phyloP scores from a whole-genome alignment of 2,888 invertebrate genomes.

The Calliphora vomitoria region DNA sequence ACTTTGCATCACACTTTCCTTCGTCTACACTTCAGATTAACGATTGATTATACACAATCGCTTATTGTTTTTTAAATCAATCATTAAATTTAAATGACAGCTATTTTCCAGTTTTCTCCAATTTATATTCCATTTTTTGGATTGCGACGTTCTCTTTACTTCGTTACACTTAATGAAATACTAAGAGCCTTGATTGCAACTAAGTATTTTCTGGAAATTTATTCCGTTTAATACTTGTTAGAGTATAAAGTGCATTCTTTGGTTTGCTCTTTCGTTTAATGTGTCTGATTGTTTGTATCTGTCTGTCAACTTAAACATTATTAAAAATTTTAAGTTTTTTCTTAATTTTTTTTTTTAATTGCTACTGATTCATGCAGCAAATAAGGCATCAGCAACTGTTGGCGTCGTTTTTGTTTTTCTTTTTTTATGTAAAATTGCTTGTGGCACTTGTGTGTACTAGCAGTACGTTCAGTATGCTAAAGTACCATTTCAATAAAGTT shows the following conservation, averaged over 20 bases:
- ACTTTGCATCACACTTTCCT: too few species aligned
- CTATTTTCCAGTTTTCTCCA: too few species aligned
- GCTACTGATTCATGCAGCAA: slow-evolving; percentile 52
- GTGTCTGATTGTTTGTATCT: slow-evolving; percentile 6
- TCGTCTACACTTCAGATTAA: too few species aligned
- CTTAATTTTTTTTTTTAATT: slow-evolving; percentile 27
- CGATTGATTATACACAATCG: too few species aligned
- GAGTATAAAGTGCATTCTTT: slow-evolving; percentile 7
- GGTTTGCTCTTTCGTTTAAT: neutral
- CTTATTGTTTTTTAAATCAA: too few species aligned
- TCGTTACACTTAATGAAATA: too few species aligned
- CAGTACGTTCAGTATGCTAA: slow-evolving; percentile 1
- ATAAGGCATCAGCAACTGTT: slow-evolving; percentile 32
- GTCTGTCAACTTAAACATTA: slow-evolving; percentile 54
- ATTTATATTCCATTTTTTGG: too few species aligned
- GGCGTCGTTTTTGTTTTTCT: slow-evolving; percentile 1
- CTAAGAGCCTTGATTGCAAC: too few species aligned
- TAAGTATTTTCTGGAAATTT: neutral
- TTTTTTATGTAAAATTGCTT: slow-evolving; percentile 42
- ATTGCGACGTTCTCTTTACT: too few species aligned
- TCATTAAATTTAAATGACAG: too few species aligned
- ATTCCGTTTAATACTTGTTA: neutral
- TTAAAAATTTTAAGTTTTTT: slow-evolving; percentile 30
- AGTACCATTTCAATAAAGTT: slow-evolving; percentile 43
- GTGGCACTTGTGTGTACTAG: slow-evolving; percentile 11